A percentile compares a stretch with the other conserved stretches of the same genome.
phyloP scores from a whole-genome alignment of 1,140 invertebrate genomes.

The Glomeris maerens region DNA sequence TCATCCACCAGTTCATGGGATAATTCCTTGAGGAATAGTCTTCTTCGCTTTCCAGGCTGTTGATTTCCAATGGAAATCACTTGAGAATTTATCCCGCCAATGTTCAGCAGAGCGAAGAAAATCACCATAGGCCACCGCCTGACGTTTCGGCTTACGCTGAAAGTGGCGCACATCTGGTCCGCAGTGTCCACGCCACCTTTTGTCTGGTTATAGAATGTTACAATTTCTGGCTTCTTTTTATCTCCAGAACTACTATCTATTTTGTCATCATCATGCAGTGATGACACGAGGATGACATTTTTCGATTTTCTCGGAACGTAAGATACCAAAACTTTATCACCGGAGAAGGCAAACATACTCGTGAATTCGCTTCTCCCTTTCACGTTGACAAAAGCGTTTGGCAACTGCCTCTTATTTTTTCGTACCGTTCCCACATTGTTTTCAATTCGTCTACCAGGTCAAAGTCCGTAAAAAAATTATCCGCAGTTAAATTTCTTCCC shows the following conservation, averaged over 20 bases:
- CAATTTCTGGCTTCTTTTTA: slow-evolving; percentile 28
- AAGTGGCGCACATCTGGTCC: slow-evolving; percentile 29
- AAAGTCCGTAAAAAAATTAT: no score
- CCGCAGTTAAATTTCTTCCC: no score
- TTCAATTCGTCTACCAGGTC: no score
- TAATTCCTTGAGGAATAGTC: no score
- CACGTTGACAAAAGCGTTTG: background rate
- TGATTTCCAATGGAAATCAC: slow-evolving; percentile 1
- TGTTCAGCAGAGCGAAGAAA: slow-evolving; percentile 16
- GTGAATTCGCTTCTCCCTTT: background rate
- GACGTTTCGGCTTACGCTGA: slow-evolving; percentile 24
- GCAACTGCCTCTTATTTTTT: no score
- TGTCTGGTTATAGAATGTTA: slow-evolving; percentile 29
- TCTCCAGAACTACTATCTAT: slow-evolving; percentile 10
- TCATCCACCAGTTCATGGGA: no score
- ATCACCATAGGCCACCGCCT: slow-evolving; percentile 27
- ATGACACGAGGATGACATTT: slow-evolving; percentile 15
- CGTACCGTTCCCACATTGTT: no score
- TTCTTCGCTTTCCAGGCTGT: background rate
- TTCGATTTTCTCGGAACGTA: slow-evolving; percentile 18
- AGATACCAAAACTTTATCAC: slow-evolving; percentile 25
- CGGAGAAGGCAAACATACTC: slow-evolving; percentile 15
- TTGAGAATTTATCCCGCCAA: slow-evolving; percentile 14
- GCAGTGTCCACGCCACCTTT: slow-evolving; percentile 34
- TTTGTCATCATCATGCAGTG: slow-evolving; percentile 16